Evolutionary conservation across 2,888 invertebrate species (phyloP), one percentile per base, ranked within the genome.

Genomic region (Aspidapion aeneum): DNA sequence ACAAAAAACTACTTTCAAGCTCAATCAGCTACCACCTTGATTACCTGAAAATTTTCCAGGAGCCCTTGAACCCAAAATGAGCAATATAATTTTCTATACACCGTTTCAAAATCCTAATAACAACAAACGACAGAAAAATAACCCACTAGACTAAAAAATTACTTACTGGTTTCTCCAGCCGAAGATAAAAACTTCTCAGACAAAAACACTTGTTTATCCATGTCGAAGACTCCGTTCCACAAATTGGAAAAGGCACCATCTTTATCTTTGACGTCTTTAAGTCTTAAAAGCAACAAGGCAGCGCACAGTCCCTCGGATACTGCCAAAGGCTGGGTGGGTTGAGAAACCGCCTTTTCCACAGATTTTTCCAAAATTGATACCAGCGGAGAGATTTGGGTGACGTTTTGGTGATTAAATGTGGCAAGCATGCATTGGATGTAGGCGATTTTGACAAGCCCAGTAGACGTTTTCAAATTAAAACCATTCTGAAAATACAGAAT

Each of bases 141-240:
- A n/a, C n/a, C n/a, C n/a, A n/a, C n/a, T n/a, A n/a, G n/a, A n/a
- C n/a, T n/a, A 20, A 55, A 55, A 19, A 19, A 48, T 19, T 55
- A 63, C 70, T 70, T 74, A 85, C 85, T 82, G 70, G 93, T 92
- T 69, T 90, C 88, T 16, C 86, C 79, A 52, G 90, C 89, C 9
- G 88, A 83, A 16, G 86, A 75, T 51, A 96, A 81, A 76, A 90
- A 90, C 73, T 93, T 90, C 69, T 96, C 95, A 59, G 91, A 90
- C 55, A 94, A 85, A 77, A 96, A 90, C 63, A 90, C 82, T 74
- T 91, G 91, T 73, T 90, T 91, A 62, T 91, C 89, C 73, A 87
- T 83, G 77, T 92, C 91, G 51, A 86, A 75, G n/a, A 92, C 80
- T 56, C 88, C 82, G 50, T 82, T 85, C 91, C 93, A 93, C 70